Evolutionary conservation across 1,140 invertebrate genomes (phyloP), one percentile per base, ranked within the genome.

Genomic region (Drosophila seguyi): DNA sequence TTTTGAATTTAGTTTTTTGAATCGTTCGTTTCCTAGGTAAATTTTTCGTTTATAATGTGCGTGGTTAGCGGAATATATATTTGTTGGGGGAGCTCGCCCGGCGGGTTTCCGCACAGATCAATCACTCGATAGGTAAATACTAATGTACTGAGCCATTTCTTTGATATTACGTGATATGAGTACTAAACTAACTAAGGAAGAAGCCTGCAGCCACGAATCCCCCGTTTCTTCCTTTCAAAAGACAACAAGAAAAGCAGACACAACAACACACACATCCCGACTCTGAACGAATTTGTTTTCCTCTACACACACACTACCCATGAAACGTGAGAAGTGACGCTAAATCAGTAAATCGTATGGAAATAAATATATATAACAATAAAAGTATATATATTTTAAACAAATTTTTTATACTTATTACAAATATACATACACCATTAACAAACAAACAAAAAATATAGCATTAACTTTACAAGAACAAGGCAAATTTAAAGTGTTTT

Each of bases 391-490:
- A 85, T 85, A 85, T 87, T 87, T 87, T 88, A 87, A 86, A 88
- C 71, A 85, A 82, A 76, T 83, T 86, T 86, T 86, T 86, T 88
- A 86, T 86, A 86, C 84, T 79, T 87, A 86, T 87, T 79, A 86
- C 77, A 75, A 68, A 87, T 79, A 83, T 88, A 87, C 62, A 87
- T 82, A 86, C 65, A 75, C 68, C 45, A 61, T 62, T 39, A 75
- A 68, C 34, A 39, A 68, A 22, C 20, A 55, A 42, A 44, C 10
- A 44, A 67, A 50, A 10, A 50, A 47, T 44, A 86, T 65, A 86
- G 68, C 80, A 65, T 86, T 81, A 78, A 69, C 81, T 85, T 86
- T 81, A 86, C 73, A 86, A 83, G 52, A 74, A 60, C 27, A 61
- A 42, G 57, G 45, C 53, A 88, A 83, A 65, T 59, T 76, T 55